phyloP scores from a whole-genome alignment of 2,797 vertebrate genomes.

The Phalanger gymnotis region DNA sequence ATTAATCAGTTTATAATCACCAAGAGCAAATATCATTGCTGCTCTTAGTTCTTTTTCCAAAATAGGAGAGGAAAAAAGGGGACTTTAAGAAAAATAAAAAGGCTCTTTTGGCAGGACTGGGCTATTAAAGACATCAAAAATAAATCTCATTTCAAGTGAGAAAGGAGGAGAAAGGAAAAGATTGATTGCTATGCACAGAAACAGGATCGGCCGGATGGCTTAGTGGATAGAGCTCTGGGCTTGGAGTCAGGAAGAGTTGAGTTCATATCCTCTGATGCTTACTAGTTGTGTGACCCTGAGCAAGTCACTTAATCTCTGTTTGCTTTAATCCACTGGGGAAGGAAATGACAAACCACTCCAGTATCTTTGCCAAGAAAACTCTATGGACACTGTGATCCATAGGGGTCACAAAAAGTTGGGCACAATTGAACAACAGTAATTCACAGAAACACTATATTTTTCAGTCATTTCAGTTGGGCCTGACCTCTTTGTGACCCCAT shows the following conservation, averaged over 20 bases:
- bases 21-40: not conserved
- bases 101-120: not conserved
- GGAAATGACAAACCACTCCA: not conserved
- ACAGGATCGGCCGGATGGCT: not conserved
- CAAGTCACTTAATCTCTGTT: not conserved
- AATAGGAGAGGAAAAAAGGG: not conserved
- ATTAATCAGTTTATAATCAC: not conserved
- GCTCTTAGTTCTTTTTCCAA: not conserved
- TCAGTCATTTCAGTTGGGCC: not conserved
- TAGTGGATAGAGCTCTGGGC: not conserved
- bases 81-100: not conserved
- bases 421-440: not conserved
- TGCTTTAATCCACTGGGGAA: not conserved
- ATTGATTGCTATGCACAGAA: not conserved
- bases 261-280: not conserved
- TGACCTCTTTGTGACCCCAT: not conserved
- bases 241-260: not conserved
- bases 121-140: not conserved
- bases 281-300: not conserved
- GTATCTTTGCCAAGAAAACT: not conserved
- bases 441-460: not conserved
- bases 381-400: not conserved
- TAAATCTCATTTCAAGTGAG: not conserved
- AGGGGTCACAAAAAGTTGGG: not conserved
- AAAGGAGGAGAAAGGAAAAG: not conserved